Evolutionary conservation across 2,888 invertebrate genomes (phyloP), one percentile per base, ranked within the genome.

Genomic region (Macrosoma leucophasiata): DNA sequence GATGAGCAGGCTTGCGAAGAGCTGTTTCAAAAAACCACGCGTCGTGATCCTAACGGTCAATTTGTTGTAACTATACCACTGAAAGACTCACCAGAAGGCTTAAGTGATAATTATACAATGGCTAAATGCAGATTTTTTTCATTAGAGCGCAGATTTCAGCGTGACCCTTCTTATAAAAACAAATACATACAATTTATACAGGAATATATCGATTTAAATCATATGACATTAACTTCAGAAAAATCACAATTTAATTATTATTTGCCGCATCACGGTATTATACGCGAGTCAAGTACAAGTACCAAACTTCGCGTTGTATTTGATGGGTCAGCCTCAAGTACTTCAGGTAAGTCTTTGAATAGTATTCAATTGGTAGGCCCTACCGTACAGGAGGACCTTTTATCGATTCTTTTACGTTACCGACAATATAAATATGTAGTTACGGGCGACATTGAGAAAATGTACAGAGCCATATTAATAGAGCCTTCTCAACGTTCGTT

Each of bases 31-130:
- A 22, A 22, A 13, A 13, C 27, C 10, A 53, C 50, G 3, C 23
- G 15, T 9, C 49, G 49, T 3, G 20, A 44, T 10, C 10, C 36
- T 3, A 29, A 43, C 19, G 53, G 52, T 9, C 29, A 36, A 8
- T 55, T 54, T 36, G 36, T 47, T 6, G 50, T 54, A 10, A 42
- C 41, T 4, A 44, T 54, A 14, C 51, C 55, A n/a, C 33, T 53
- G n/a, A 50, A 49, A 24, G 30, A 38, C 13, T 32, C 35, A 21
- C 43, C 44, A 5, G 14, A 36, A 4, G 40, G 34, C 4, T 34
- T 56, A 25, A 50, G 54, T 1, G 48, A 52, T 9, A 48, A n/a
- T n/a, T n/a, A n/a, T n/a, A n/a, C n/a, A n/a, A 8, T 22, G 12
- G 22, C 51, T 2, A 39, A 46, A 29, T 25, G 29, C 14, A 34